Conservation (phyloP, 2,797 vertebrate species). For the Zenarchopterus dispar region DNA sequence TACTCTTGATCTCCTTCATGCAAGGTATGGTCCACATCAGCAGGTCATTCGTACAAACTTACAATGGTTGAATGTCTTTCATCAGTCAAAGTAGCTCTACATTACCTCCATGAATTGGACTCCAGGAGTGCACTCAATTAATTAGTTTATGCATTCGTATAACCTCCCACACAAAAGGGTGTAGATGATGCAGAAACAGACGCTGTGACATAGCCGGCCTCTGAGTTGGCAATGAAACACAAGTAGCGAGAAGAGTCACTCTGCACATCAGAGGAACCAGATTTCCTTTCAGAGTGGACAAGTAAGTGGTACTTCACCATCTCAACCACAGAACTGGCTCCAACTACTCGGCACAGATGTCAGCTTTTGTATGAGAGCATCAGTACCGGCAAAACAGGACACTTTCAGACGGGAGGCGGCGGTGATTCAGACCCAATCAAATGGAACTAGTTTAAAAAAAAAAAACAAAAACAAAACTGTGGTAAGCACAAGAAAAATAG, state of each 20-base stretch:
- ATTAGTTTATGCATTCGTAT: no score
- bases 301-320: constrained; percentile 42
- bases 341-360: neutral
- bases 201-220: constrained; percentile 52
- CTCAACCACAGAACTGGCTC: constrained; percentile 9
- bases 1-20: no score
- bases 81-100: no score
- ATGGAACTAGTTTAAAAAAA: constrained; percentile 23
- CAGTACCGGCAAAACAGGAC: neutral
- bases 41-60: no score
- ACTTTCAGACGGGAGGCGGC: neutral
- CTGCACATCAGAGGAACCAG: constrained; percentile 46
- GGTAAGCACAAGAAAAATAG: constrained; percentile 52
- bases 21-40: no score
- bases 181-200: constrained; percentile 24
- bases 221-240: constrained; percentile 51
- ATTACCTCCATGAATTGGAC: no score
- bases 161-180: constrained; percentile 13
- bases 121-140: no score
- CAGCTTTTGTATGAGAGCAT: constrained; percentile 12
- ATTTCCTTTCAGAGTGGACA: constrained; percentile 47
- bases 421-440: constrained; percentile 16
- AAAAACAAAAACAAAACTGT: constrained; percentile 24
- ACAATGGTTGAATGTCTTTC: no score
- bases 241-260: constrained; percentile 43